phyloP scores from a whole-genome alignment of 2,113 vertebrate genomes.

The Rana temporaria region DNA sequence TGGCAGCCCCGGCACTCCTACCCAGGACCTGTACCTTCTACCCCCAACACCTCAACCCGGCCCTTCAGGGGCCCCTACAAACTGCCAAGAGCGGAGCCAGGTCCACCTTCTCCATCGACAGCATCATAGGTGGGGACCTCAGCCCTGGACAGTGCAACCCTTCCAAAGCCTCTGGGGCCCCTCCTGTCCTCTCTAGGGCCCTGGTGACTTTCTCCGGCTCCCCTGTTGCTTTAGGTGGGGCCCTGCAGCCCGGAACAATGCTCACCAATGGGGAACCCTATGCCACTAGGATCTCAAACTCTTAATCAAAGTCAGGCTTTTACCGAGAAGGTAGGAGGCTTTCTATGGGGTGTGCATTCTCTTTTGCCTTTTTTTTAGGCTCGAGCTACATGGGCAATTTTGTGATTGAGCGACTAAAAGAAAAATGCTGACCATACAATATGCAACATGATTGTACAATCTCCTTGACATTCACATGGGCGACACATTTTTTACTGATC shows the following conservation, averaged over 20 bases:
- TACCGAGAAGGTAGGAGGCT: conserved; percentile 72
- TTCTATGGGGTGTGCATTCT: conserved; percentile 38
- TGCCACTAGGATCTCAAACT: conserved; percentile 84
- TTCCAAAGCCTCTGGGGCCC: conserved; percentile 80
- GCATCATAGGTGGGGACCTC: conserved; percentile 83
- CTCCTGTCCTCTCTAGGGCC: conserved; percentile 77
- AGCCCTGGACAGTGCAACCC: conserved; percentile 69
- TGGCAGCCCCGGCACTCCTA: conserved; percentile 74
- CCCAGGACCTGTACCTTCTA: conserved; percentile 81
- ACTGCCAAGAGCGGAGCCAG: conserved; percentile 75
- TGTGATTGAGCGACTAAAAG: too few species aligned
- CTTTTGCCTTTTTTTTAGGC: conserved; percentile 24
- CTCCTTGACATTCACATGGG: too few species aligned
- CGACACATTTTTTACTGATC: too few species aligned
- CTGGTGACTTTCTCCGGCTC: conserved; percentile 70
- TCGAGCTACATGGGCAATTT: neutral
- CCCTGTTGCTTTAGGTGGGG: conserved; percentile 64
- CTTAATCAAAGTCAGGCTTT: conserved; percentile 73
- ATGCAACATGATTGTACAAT: too few species aligned
- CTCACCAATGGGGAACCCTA: conserved; percentile 81
- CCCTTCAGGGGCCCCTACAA: conserved; percentile 70
- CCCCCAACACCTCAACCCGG: conserved; percentile 75
- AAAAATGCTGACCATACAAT: too few species aligned
- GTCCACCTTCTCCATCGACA: conserved; percentile 92
- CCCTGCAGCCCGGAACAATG: conserved; percentile 66